These are phyloP conservation scores for Noctua janthe DNA, from an alignment of 2,888 invertebrate genomes.

Conservation along the genomic window DNA sequence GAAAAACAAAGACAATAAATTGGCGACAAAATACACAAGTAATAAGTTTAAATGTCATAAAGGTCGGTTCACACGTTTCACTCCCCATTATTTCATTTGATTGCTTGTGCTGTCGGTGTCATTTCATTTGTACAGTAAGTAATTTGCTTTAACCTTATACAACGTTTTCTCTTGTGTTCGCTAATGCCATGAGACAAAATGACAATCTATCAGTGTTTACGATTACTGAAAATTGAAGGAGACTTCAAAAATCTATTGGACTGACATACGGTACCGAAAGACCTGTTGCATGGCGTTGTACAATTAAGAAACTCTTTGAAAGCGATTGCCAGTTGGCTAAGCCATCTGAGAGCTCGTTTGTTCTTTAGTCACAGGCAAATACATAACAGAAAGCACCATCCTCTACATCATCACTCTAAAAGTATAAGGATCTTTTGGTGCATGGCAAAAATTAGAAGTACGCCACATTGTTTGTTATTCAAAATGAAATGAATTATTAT, in stretches of 20 bases:
- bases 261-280: background rate
- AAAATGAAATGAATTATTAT: background rate
- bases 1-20: slow-evolving; percentile 28
- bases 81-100: background rate
- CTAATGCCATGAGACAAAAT: background rate
- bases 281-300: no score
- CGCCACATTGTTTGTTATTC: no score
- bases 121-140: background rate
- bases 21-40: slow-evolving; percentile 5
- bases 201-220: background rate
- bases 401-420: no score
- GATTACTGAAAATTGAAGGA: background rate
- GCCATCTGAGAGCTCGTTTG: background rate
- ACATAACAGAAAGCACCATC: background rate
- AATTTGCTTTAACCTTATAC: background rate
- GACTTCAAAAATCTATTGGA: background rate
- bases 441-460: no score
- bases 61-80: slow-evolving; percentile 12
- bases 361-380: background rate
- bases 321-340: background rate
- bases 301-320: no score
- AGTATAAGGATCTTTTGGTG: no score
- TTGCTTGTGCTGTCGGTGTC: background rate
- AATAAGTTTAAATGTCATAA: slow-evolving; percentile 6
- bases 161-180: background rate